Conservation (phyloP, 1,140 invertebrate species). For the Hyles vespertilio region DNA sequence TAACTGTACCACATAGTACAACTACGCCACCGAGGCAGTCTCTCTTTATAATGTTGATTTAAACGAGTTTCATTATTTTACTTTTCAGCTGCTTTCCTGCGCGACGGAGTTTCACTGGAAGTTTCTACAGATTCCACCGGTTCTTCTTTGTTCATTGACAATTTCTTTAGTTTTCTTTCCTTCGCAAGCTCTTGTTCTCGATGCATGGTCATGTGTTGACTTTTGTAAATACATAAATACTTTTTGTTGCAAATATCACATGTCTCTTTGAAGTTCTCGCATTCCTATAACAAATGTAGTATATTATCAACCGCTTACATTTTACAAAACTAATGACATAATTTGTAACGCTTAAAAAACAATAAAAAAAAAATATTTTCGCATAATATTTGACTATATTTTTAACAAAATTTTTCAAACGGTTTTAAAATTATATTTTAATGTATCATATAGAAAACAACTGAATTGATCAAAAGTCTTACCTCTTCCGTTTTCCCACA, state of each 20-base stretch:
- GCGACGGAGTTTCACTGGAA: constrained; percentile 18
- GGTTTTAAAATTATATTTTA: no score
- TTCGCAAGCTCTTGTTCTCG: constrained; percentile 44
- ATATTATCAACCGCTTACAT: neutral
- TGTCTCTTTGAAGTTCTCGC: constrained; percentile 61
- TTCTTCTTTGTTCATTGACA: constrained; percentile 28
- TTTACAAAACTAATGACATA: no score
- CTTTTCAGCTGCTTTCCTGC: constrained; percentile 61
- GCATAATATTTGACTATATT: no score
- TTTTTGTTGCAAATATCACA: constrained; percentile 76
- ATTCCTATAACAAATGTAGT: constrained; percentile 64
- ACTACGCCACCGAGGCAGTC: no score
- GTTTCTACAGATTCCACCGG: constrained; percentile 3
- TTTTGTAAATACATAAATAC: constrained; percentile 78
- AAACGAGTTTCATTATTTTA: no score
- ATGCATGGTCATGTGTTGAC: constrained; percentile 67
- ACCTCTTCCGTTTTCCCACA: constrained; percentile 79
- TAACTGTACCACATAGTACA: no score
- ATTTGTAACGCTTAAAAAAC: no score
- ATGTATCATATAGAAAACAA: no score
- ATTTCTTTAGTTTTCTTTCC: constrained; percentile 21
- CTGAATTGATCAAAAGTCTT: constrained; percentile 17
- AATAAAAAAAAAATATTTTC: no score
- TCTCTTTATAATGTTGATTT: no score
- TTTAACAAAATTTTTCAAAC: no score